Evolutionary conservation across 2,113 vertebrate species (phyloP).

Genomic region (Saimiri boliviensis): DNA sequence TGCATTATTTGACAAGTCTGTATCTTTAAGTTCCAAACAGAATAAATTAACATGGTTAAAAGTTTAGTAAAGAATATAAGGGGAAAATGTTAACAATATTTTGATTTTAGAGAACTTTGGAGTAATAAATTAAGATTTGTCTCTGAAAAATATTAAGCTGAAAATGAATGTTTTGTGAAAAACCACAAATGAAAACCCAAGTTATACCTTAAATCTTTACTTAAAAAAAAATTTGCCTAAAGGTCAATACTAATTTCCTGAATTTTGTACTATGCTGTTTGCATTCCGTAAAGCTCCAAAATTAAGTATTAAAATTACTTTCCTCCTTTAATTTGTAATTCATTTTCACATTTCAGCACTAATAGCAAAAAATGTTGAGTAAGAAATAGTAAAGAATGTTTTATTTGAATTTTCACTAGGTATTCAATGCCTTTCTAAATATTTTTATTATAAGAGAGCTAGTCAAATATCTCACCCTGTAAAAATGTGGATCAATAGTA

Average conservation of each 20-base stretch:
- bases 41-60: background rate
- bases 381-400: background rate
- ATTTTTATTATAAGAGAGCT: conserved; percentile 18
- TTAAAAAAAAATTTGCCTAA: background rate
- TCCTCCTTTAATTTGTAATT: background rate
- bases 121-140: conserved; percentile 7
- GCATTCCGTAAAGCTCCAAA: background rate
- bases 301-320: conserved; percentile 23
- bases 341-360: conserved; percentile 14
- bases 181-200: background rate
- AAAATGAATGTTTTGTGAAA: background rate
- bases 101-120: background rate
- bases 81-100: background rate
- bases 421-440: background rate
- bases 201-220: background rate
- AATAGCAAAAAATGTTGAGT: background rate
- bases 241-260: background rate
- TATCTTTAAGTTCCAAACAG: conserved; percentile 23
- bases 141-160: background rate
- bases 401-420: background rate
- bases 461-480: background rate
- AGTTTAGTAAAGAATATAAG: background rate
- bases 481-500: background rate
- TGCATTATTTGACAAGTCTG: background rate
- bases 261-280: background rate